Conservation (phyloP, 35 echinoderm and acorn worm species). For the Strongylocentrotus purpuratus region DNA sequence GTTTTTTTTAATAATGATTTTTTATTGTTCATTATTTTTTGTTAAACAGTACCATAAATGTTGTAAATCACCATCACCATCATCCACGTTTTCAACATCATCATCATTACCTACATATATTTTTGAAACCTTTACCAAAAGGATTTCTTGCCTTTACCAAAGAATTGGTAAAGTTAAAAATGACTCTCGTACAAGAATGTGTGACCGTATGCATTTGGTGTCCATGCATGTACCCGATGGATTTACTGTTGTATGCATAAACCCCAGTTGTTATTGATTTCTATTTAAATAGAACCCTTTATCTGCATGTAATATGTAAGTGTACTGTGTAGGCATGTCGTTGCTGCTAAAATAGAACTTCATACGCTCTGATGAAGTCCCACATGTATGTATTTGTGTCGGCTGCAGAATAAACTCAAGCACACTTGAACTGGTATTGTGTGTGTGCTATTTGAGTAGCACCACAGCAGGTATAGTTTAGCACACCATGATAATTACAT, state of each 20-base stretch:
- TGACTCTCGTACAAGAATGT: too few species aligned
- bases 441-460: background rate
- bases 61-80: too few species aligned
- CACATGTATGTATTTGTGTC: background rate
- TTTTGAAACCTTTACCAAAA: too few species aligned
- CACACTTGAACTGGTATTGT: background rate
- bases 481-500: background rate
- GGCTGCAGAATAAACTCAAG: background rate
- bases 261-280: background rate
- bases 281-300: background rate
- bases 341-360: background rate
- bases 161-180: too few species aligned
- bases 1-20: too few species aligned
- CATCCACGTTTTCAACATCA: too few species aligned
- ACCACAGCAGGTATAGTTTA: background rate
- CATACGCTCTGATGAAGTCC: background rate
- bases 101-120: too few species aligned
- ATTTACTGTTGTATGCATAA: background rate
- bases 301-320: background rate
- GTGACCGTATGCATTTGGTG: background rate
- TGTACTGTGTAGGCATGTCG: background rate
- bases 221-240: background rate
- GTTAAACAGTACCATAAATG: too few species aligned
- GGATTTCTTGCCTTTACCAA: too few species aligned
- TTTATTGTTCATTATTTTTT: too few species aligned